Base-by-base conservation (phyloP, 2,113 vertebrate genomes). In the Tympanuchus pallidicinctus region DNA sequence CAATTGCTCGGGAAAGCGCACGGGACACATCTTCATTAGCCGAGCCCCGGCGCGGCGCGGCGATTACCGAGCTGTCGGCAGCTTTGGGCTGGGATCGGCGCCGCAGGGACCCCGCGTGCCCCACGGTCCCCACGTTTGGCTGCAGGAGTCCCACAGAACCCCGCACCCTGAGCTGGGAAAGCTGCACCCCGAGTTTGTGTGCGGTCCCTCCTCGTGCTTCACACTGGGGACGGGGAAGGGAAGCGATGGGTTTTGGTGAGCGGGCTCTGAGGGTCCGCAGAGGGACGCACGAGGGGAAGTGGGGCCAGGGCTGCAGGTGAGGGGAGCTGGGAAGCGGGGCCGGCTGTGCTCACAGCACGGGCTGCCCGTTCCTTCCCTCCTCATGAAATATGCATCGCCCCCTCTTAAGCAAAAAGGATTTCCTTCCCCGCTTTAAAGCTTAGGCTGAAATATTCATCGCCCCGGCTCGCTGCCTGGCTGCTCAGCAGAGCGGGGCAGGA, bases 331-430 rank as follows among this genome's bases (percentile, higher is more conserved):
- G 47, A 22, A 38, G 69, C n/a, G 34, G 32, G 32, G n/a, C 61
- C 81, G 6, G 0, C 77, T 0, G 2, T 0, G 13, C 54, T 85
- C 63, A 43, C 76, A 57, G 78, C 75, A 38, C 75, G 50, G 89
- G 78, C 75, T 83, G 0, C 1, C 72, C 21, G 70, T 27, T 90
- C 61, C 69, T 65, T 54, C 78, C 61, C 42, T 70, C 5, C 60
- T 92, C 89, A 92, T 84, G 47, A 96, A 97, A 94, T 86, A 96
- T 75, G 92, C 82, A 92, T 92, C 74, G 73, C 59, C 73, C 89
- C 82, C 82, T 85, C 86, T 94, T 71, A 76, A 93, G 96, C 91
- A 89, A 85, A 93, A 96, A 95, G 70, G 78, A 92, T 93, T 83
- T 70, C 50, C 56, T 72, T 61, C 74, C 43, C 64, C 67, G 54